phyloP scores from a whole-genome alignment of 2,888 invertebrate species.

The Hypomecis punctinalis region DNA sequence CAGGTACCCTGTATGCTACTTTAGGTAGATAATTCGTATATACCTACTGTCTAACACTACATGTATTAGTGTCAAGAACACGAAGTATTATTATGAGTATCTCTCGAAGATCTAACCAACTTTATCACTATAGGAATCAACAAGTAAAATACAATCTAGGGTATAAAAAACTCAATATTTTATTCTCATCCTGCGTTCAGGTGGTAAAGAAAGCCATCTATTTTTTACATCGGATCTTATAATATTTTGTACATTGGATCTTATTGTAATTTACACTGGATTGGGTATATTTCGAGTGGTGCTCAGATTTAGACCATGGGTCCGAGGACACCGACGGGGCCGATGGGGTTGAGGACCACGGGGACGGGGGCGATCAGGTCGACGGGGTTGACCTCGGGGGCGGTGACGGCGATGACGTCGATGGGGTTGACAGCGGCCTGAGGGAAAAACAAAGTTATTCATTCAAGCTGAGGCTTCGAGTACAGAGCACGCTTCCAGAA shows the following conservation, averaged over 20 bases:
- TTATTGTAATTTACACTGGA: conserved; percentile 16
- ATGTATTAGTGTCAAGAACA: too few relatives aligned
- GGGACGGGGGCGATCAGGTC: conserved; percentile 42
- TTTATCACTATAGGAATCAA: not conserved
- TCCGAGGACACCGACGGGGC: conserved; percentile 36
- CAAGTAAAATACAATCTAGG: conserved; percentile 16
- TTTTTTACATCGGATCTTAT: not conserved
- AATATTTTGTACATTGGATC: conserved; percentile 1
- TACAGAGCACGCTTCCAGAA: too few relatives aligned
- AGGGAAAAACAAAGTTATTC: not conserved
- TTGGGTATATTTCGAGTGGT: not conserved
- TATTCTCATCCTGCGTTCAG: conserved; percentile 26
- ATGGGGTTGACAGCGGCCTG: conserved; percentile 42
- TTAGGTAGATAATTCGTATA: too few relatives aligned
- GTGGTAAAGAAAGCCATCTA: conserved; percentile 8
- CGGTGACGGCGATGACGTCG: conserved; percentile 42
- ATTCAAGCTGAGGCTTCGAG: not conserved
- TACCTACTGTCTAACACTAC: too few relatives aligned
- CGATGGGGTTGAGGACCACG: conserved; percentile 36
- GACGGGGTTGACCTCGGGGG: conserved; percentile 46
- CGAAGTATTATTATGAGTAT: too few relatives aligned
- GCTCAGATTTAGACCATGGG: conserved; percentile 28
- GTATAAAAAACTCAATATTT: conserved; percentile 28
- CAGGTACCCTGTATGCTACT: too few relatives aligned
- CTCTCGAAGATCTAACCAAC: too few relatives aligned